Evolutionary conservation across 2,797 vertebrate genomes (phyloP), one percentile per base, ranked within the genome.

Genomic region (Peromyscus aztecus): DNA sequence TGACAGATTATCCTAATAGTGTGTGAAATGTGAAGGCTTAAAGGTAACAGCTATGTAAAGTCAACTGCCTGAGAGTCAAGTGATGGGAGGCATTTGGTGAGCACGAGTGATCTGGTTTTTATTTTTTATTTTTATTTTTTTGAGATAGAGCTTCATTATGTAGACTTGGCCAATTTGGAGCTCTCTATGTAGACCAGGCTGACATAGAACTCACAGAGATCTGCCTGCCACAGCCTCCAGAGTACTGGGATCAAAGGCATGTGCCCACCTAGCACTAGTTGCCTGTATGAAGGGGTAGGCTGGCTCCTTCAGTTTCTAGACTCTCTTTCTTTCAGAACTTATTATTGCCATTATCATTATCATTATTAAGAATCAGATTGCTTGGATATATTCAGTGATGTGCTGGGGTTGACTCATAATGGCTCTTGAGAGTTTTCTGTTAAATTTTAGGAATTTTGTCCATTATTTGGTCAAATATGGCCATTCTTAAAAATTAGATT

Each of bases 401-500:
- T 69, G 4, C 14, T 71, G 23, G 14, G 27, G 4, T n/a, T 93
- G 52, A 13, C 43, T 94, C 31, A 43, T 23, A 23, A 9, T 49
- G 65, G 19, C 10, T 69, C 14, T 1, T 29, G 87, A 94, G 57
- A 89, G 12, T 24, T 69, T 52, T 59, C 23, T 46, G 14, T 49
- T 87, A 90, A 6, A 71, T 85, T 90, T 91, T 90, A 27, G 87
- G 27, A 37, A 43, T 75, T 88, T 95, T 80, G 17, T 19, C 84
- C 73, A 11, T 78, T 71, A 19, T 27, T 93, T 87, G 75, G 75
- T 23, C 46, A 88, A 94, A 93, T 6, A 4, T 84, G 19, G 19
- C 40, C 34, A 55, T 73, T 77, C 52, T 77, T 92, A 84, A 81
- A 88, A 67, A 40, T 90, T 81, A 87, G 96, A 71, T 67, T 29